These are phyloP conservation scores for Campoletis raptor DNA, from an alignment of 2,888 invertebrate species.

Conservation along the genomic window DNA sequence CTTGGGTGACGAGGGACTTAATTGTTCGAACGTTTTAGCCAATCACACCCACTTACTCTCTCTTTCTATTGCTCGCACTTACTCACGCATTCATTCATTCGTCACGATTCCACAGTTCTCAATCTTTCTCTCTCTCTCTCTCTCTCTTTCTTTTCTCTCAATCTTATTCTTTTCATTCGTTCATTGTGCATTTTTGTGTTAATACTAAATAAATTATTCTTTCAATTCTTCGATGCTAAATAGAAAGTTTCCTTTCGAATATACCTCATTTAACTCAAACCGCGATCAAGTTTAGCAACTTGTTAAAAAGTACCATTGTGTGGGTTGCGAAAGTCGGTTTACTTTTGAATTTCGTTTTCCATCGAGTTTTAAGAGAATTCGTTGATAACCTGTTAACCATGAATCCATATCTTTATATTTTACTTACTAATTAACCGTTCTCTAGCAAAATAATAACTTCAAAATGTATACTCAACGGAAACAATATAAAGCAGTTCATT, in stretches of 20 bases:
- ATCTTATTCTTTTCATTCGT: neutral
- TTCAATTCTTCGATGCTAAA: neutral
- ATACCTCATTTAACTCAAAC: neutral
- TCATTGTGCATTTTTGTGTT: neutral
- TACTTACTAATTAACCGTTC: neutral
- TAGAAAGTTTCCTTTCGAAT: neutral
- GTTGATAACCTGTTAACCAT: neutral
- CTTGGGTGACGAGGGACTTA: neutral
- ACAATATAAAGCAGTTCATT: too few species aligned
- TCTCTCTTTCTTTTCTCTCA: neutral
- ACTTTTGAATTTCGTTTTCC: neutral
- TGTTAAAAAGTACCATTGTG: neutral
- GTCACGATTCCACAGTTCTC: neutral
- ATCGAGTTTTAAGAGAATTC: neutral
- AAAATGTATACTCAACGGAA: neutral
- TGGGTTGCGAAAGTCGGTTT: neutral
- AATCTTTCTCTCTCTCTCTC: neutral
- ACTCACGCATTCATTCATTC: neutral
- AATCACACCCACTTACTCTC: constrained; percentile 3
- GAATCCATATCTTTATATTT: neutral
- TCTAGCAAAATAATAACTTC: neutral
- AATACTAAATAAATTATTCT: neutral
- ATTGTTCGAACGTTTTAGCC: neutral
- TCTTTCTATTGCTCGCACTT: neutral
- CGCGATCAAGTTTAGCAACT: neutral